Evolutionary conservation across 2,797 vertebrate genomes (phyloP).

Genomic region (Melanitta fusca): DNA sequence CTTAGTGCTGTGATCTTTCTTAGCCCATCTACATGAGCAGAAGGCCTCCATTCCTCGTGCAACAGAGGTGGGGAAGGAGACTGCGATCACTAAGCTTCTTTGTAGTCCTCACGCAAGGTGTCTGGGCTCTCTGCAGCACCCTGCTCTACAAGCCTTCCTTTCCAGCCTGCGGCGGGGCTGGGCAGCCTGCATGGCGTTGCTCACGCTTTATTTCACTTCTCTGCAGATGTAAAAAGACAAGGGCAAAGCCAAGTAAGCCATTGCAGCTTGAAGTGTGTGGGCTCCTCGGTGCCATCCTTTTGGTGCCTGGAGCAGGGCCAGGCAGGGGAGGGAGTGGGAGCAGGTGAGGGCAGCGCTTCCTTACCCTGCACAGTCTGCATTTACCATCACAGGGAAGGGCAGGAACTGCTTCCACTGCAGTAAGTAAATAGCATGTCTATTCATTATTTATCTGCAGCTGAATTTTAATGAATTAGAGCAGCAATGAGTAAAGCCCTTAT

Average conservation of each 20-base stretch:
- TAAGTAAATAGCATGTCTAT: background rate
- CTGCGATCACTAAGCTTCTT: background rate
- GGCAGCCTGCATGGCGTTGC: background rate
- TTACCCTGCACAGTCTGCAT: background rate
- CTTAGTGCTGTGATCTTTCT: background rate
- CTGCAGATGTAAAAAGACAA: background rate
- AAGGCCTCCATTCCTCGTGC: background rate
- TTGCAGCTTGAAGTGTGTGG: rapidly evolving
- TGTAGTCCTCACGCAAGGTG: rapidly evolving
- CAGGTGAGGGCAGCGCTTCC: background rate
- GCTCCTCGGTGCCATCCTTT: rapidly evolving
- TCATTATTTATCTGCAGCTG: slow-evolving; percentile 21
- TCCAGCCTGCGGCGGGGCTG: rapidly evolving
- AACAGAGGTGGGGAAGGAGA: background rate
- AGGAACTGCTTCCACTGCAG: background rate
- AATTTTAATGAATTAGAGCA: background rate
- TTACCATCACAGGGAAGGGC: background rate
- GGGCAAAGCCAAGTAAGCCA: background rate
- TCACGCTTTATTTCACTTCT: rapidly evolving
- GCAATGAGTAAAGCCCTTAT: background rate
- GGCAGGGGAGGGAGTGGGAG: background rate
- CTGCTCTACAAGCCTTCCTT: background rate
- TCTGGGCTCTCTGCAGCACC: background rate
- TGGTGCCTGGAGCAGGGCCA: rapidly evolving
- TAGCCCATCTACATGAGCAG: background rate